Conservation (phyloP, 2,797 vertebrate species). For the Periophthalmus magnuspinnatus region DNA sequence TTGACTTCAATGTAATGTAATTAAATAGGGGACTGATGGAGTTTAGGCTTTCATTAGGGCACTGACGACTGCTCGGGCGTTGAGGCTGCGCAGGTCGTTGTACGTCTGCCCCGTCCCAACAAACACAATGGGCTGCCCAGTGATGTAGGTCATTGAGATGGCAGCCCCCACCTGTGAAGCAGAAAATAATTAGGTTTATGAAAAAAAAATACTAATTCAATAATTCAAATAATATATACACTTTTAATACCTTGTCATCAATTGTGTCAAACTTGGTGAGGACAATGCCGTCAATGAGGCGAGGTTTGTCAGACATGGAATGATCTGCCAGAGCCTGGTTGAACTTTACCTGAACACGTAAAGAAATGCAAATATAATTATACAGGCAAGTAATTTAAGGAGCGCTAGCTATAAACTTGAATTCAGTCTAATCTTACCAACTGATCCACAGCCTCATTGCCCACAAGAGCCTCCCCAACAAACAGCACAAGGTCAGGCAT, state of each 20-base stretch:
- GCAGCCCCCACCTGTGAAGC: slow-evolving; percentile 89
- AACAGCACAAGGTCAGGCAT: slow-evolving; percentile 95
- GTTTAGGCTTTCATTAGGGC: slow-evolving; percentile 96
- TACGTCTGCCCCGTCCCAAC: slow-evolving; percentile 98
- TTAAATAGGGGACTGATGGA: slow-evolving; percentile 32
- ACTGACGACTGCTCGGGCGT: slow-evolving; percentile 92
- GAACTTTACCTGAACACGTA: slow-evolving; percentile 88
- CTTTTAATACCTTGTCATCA: slow-evolving; percentile 87
- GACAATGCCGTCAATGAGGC: slow-evolving; percentile 96
- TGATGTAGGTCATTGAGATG: slow-evolving; percentile 99
- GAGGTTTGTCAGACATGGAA: slow-evolving; percentile 93
- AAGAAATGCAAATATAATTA: not conserved
- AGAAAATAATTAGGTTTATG: slow-evolving; percentile 6
- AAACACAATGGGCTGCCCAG: slow-evolving; percentile 97
- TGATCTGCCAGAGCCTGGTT: slow-evolving; percentile 97
- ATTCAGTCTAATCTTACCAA: slow-evolving; percentile 79
- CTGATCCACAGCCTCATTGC: slow-evolving; percentile 97
- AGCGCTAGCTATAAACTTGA: not conserved
- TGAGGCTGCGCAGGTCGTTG: slow-evolving; percentile 97
- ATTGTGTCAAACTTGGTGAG: slow-evolving; percentile 99
- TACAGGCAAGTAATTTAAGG: not conserved
- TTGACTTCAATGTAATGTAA: slow-evolving; percentile 41
- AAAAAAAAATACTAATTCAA: not conserved
- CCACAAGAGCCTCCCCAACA: slow-evolving; percentile 96
- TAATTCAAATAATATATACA: not conserved